phyloP scores from a whole-genome alignment of 2,888 invertebrate genomes.

The Tubulanus polymorphus region DNA sequence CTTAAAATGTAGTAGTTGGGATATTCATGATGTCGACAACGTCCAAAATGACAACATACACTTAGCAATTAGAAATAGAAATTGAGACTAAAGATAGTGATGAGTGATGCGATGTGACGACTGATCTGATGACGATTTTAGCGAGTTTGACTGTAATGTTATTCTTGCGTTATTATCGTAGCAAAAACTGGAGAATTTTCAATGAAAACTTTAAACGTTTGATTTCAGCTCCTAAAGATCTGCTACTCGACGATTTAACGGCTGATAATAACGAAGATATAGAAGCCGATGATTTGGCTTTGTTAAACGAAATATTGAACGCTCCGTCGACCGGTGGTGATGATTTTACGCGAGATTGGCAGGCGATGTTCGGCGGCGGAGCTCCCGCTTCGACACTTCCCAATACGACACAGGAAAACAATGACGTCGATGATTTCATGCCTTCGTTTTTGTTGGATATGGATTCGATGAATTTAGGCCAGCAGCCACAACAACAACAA shows the following conservation, averaged over 20 bases:
- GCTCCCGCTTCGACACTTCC: constrained; percentile 19
- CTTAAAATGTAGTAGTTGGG: no score
- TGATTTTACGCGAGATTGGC: constrained; percentile 49
- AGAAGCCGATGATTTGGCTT: constrained; percentile 53
- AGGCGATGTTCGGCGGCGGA: constrained; percentile 48
- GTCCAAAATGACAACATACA: no score
- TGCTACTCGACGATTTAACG: constrained; percentile 47
- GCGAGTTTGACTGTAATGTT: no score
- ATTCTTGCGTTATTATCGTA: no score
- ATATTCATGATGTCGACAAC: no score
- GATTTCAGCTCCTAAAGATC: constrained; percentile 43
- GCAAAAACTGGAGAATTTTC: no score
- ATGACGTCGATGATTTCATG: constrained; percentile 47
- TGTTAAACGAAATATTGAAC: constrained; percentile 55
- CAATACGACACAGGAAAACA: constrained; percentile 28
- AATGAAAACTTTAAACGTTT: no score
- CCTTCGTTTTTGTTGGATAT: constrained; percentile 53
- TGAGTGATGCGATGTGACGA: no score
- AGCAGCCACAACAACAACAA: no score
- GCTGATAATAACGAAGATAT: constrained; percentile 46
- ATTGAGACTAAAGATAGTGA: no score
- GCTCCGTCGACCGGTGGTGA: constrained; percentile 45
- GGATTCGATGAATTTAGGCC: constrained; percentile 17
- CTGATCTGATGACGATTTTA: no score
- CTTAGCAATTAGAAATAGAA: no score